Conservation (phyloP, 2,113 vertebrate species). For the Shinisaurus crocodilurus region DNA sequence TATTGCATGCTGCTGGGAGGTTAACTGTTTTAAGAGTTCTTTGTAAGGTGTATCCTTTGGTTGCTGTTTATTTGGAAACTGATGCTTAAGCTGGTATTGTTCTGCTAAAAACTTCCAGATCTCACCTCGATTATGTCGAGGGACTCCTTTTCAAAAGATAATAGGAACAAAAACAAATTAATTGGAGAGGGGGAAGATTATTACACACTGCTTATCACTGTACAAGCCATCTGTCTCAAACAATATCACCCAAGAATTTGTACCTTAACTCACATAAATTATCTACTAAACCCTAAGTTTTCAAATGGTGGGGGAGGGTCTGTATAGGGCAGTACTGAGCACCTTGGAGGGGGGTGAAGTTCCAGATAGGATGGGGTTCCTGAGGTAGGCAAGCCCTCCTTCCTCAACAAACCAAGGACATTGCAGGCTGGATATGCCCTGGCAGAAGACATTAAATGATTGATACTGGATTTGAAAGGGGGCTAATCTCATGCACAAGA, state of each 20-base stretch:
- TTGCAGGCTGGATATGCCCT: background rate
- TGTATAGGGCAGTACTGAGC: background rate
- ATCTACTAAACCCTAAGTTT: background rate
- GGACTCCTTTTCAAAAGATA: conserved; percentile 83
- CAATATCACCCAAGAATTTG: background rate
- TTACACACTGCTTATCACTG: background rate
- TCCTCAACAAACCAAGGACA: background rate
- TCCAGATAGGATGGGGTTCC: background rate
- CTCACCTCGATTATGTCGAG: conserved; percentile 93
- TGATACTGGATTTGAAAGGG: background rate
- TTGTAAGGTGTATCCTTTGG: conserved; percentile 89
- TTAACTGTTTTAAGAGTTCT: conserved; percentile 94
- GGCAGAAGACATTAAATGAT: background rate
- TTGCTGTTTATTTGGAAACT: conserved; percentile 81
- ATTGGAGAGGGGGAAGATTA: background rate
- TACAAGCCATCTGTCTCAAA: background rate
- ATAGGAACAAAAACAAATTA: background rate
- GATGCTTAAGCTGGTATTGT: conserved; percentile 89
- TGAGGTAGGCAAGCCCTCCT: background rate
- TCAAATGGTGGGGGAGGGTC: background rate
- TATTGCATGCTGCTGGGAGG: conserved; percentile 96
- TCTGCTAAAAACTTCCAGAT: conserved; percentile 97
- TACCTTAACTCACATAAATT: conserved; percentile 19
- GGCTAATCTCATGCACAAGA: too few species aligned
- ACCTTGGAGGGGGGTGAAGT: too few species aligned